Base-by-base conservation (phyloP, 2,797 vertebrate genomes). In the Tauraco hartlaubi region DNA sequence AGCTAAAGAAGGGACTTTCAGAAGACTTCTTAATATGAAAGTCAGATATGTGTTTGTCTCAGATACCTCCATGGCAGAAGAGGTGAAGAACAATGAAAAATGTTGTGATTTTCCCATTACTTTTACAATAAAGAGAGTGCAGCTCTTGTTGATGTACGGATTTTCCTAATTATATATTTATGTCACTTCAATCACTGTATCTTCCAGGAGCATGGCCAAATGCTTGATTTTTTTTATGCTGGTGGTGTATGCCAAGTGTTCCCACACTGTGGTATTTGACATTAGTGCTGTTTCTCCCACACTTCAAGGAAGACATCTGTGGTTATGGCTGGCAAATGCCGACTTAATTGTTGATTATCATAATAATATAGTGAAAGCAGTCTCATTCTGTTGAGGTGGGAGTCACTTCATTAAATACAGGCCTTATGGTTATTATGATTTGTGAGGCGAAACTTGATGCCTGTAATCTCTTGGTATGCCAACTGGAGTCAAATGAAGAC, bases 291-390 rank as follows among this genome's bases (percentile, higher is more conserved):
- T 93, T 94, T 95, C 90, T 95, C 48, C 88, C 88, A 92, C 90
- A 92, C 81, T 85, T 90, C 84, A 87, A n/a, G 79, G 85, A 64
- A 87, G 95, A 91, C 90, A 92, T 96, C 88, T 96, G 84, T 88
- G 87, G 76, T 92, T 93, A 89, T 81, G 90, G 81, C 93, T 93
- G 93, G 83, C 88, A 97, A 97, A 96, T 96, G 92, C 67, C 81
- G 5, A 67, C 67, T 67, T 94, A 83, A 55, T 87, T 93, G 73
- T 87, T 92, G 81, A 89, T 93, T 96, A 79, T 82, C 77, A 91
- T 91, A 85, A 83, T 83, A 79, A 92, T 93, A 21, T 54, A 87
- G 77, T 63, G 92, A 87, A 90, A 87, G 64, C 46, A 87, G 51
- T 18, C 77, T 83, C 13, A 3, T 83, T 90, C 69, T 88, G 49